Evolutionary conservation across 2,113 vertebrate genomes (phyloP).

Genomic region (Trochalopteron elliotii): DNA sequence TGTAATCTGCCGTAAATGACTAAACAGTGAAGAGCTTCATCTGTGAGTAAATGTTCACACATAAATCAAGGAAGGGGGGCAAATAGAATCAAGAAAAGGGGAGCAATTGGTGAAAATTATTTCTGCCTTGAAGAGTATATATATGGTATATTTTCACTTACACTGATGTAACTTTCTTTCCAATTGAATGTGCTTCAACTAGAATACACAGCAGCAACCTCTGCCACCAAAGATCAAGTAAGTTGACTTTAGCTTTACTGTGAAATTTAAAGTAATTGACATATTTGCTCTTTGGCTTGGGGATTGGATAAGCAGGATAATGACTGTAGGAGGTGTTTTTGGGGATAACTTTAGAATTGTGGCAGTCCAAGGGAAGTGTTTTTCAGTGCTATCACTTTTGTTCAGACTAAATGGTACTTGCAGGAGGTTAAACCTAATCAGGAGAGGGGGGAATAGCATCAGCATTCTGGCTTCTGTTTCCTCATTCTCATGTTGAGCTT

Average conservation of each 20-base stretch:
- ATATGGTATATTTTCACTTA: not conserved
- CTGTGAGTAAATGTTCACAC: not conserved
- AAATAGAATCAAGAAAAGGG: not conserved
- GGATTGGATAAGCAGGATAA: not conserved
- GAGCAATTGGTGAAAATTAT: not conserved
- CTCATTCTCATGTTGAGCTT: not conserved
- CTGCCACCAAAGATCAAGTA: constrained; percentile 78
- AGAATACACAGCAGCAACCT: constrained; percentile 54
- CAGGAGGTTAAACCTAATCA: not conserved
- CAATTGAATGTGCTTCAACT: constrained; percentile 21
- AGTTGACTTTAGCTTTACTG: constrained; percentile 50
- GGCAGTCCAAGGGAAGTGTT: not conserved
- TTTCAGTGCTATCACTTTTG: not conserved
- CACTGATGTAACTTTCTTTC: constrained; percentile 33
- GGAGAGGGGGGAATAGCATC: not conserved
- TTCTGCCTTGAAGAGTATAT: not conserved
- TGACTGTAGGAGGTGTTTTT: not conserved
- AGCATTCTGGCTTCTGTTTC: not conserved
- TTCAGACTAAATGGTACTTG: not conserved
- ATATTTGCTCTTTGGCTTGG: not conserved
- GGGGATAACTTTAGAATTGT: not conserved
- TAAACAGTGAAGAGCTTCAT: not conserved
- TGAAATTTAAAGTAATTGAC: not conserved
- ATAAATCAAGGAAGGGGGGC: not conserved
- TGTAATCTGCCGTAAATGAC: not conserved